These are phyloP conservation scores for Gobionotothen gibberifrons DNA, from an alignment of 2,797 vertebrate species.

Conservation along the genomic window DNA sequence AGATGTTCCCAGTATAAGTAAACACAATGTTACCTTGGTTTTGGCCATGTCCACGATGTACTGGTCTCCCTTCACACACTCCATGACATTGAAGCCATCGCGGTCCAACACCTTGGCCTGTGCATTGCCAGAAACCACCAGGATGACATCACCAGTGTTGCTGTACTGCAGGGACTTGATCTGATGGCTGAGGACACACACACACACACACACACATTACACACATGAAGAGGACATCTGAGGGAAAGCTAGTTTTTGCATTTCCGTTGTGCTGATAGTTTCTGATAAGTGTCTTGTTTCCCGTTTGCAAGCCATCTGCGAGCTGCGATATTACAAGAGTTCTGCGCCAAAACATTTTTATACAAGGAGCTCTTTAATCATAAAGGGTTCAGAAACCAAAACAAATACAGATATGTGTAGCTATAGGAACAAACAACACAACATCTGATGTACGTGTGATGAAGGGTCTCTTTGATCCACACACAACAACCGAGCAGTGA, in stretches of 20 bases:
- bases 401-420: conserved; percentile 19
- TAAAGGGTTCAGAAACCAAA: conserved; percentile 20
- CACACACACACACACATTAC: conserved; percentile 5
- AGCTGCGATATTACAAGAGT: conserved; percentile 18
- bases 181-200: conserved; percentile 88
- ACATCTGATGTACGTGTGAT: conserved; percentile 58
- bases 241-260: not conserved
- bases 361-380: conserved; percentile 31
- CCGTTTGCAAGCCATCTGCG: conserved; percentile 36
- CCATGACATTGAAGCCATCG: conserved; percentile 97
- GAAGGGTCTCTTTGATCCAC: conserved; percentile 31
- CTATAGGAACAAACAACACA: conserved; percentile 43
- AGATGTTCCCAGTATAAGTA: too few relatives aligned
- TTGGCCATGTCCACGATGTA: conserved; percentile 99
- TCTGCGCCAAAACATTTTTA: conserved; percentile 27
- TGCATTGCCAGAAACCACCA: conserved; percentile 95
- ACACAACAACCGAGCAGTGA: not conserved
- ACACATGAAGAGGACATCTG: conserved; percentile 1
- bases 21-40: conserved; percentile 88
- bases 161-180: conserved; percentile 96
- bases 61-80: conserved; percentile 97
- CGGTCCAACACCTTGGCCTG: conserved; percentile 98
- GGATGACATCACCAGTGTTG: conserved; percentile 94
- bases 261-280: conserved; percentile 3
- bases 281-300: not conserved